phyloP scores from a whole-genome alignment of 2,797 vertebrate genomes.

The Sebastes jordani region DNA sequence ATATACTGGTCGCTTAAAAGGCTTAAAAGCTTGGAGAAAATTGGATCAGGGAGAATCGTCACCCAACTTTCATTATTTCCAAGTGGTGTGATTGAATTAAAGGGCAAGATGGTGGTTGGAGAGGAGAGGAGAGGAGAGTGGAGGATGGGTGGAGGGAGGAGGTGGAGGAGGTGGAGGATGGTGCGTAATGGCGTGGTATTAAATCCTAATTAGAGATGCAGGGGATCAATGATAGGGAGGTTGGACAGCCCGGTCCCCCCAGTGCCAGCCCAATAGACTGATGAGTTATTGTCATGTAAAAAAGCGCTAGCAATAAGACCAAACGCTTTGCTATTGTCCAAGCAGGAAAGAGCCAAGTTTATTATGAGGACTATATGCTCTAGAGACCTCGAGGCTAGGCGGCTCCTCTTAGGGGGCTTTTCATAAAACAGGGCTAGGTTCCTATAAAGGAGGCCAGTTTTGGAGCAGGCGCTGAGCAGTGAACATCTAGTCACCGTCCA shows the following conservation, averaged over 20 bases:
- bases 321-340: conserved; percentile 99
- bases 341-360: conserved; percentile 99
- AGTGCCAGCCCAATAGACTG: conserved; percentile 99
- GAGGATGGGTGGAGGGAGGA: conserved; percentile 80
- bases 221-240: conserved; percentile 99
- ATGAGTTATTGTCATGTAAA: conserved; percentile 99
- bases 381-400: conserved; percentile 99
- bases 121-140: conserved; percentile 76
- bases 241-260: conserved; percentile 99
- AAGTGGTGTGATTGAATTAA: conserved; percentile 99
- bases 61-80: conserved; percentile 99
- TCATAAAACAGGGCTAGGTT: conserved; percentile 99
- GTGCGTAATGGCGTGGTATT: conserved; percentile 99
- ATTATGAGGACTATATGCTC: conserved; percentile 99
- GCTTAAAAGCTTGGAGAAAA: conserved; percentile 98
- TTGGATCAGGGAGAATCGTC: conserved; percentile 99
- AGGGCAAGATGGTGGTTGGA: conserved; percentile 99
- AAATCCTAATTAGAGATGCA: conserved; percentile 99
- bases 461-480: conserved; percentile 97
- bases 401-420: conserved; percentile 99
- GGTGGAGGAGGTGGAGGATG: conserved; percentile 84
- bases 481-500: conserved; percentile 91
- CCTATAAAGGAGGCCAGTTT: conserved; percentile 99
- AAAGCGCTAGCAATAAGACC: conserved; percentile 99
- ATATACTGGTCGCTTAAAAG: conserved; percentile 95